phyloP scores from a whole-genome alignment of 2,888 invertebrate genomes.

The Cataglyphis livida region DNA sequence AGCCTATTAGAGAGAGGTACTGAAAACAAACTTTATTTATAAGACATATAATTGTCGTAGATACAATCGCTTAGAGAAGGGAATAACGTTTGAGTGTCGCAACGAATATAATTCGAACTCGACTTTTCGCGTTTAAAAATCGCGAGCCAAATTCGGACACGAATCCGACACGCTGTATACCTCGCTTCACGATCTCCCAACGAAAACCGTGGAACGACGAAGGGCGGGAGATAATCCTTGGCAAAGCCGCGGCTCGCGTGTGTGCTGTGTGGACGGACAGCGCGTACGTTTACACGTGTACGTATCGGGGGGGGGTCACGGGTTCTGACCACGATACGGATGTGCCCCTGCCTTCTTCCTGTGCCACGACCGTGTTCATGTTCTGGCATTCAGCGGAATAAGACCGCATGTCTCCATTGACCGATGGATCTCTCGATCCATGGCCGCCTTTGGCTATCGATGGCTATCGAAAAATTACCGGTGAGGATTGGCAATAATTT shows the following conservation, averaged over 20 bases:
- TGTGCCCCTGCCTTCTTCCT: conserved; percentile 86
- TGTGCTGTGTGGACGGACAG: conserved; percentile 69
- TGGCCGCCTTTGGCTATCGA: conserved; percentile 18
- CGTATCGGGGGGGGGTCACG: conserved; percentile 84
- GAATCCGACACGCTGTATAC: conserved; percentile 20
- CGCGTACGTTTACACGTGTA: conserved; percentile 69
- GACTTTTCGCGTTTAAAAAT: conserved; percentile 32
- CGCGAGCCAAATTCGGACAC: conserved; percentile 25
- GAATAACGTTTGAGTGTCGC: conserved; percentile 7
- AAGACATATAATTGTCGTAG: neutral
- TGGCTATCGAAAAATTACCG: conserved; percentile 32
- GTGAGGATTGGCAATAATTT: neutral
- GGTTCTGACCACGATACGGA: conserved; percentile 85
- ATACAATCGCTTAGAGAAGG: conserved; percentile 2
- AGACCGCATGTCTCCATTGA: conserved; percentile 79
- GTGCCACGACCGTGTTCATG: conserved; percentile 81
- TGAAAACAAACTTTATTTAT: conserved; percentile 7
- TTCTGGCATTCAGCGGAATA: conserved; percentile 81
- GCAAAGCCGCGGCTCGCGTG: conserved; percentile 79
- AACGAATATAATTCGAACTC: neutral
- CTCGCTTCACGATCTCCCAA: conserved; percentile 42
- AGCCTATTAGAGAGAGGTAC: neutral
- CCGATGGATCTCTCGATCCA: conserved; percentile 72
- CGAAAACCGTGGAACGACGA: conserved; percentile 36
- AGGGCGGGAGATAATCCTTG: conserved; percentile 82